These are phyloP conservation scores for Panopea generosa DNA, from an alignment of 2,888 invertebrate species.

Conservation along the genomic window DNA sequence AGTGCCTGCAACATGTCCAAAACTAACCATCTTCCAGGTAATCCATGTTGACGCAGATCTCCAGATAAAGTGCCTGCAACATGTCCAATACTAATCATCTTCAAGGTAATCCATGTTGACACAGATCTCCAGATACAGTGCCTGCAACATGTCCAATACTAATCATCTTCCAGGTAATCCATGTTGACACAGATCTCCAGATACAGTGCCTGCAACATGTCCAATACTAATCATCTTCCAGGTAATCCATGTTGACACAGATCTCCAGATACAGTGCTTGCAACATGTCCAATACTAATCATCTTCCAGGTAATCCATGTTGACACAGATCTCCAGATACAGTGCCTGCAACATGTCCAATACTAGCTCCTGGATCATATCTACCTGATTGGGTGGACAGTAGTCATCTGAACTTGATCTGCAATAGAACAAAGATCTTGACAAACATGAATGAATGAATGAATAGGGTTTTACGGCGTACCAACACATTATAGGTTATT, in stretches of 20 bases:
- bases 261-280: too few relatives aligned
- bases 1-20: slow-evolving; percentile 71
- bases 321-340: slow-evolving; percentile 66
- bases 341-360: slow-evolving; percentile 72
- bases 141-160: slow-evolving; percentile 73
- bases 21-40: slow-evolving; percentile 89
- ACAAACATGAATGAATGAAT: background rate
- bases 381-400: slow-evolving; percentile 93
- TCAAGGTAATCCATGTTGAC: slow-evolving; percentile 51
- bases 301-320: slow-evolving; percentile 36
- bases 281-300: too few relatives aligned
- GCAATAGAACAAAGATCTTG: slow-evolving; percentile 45
- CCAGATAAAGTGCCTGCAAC: slow-evolving; percentile 72
- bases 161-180: slow-evolving; percentile 89
- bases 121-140: slow-evolving; percentile 67
- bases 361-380: slow-evolving; percentile 89
- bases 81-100: slow-evolving; percentile 64
- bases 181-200: slow-evolving; percentile 92
- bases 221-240: too few relatives aligned
- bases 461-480: too few relatives aligned
- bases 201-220: too few relatives aligned
- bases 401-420: slow-evolving; percentile 95
- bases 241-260: too few relatives aligned
- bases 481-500: too few relatives aligned
- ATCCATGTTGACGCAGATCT: slow-evolving; percentile 93